These are phyloP conservation scores for Palythoa caribaeorum DNA, from an alignment of 92 coral and sea anemone genomes.

Conservation along the genomic window DNA sequence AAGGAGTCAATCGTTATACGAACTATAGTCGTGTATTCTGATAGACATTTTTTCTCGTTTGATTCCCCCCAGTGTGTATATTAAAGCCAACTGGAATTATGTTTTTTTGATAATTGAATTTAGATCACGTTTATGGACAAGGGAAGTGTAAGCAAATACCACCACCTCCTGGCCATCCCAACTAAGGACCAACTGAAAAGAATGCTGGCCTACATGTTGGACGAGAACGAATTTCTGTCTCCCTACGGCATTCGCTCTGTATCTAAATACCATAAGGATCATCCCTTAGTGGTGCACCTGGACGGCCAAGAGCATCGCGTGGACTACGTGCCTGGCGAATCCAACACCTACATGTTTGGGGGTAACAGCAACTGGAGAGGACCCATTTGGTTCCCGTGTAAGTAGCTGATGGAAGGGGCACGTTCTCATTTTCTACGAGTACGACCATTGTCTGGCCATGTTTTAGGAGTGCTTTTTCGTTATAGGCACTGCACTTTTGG, in stretches of 20 bases:
- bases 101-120: neutral
- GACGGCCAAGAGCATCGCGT: constrained; percentile 82
- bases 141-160: constrained; percentile 75
- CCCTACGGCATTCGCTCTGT: constrained; percentile 97
- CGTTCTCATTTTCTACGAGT: too few relatives aligned
- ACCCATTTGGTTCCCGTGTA: constrained; percentile 97
- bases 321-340: constrained; percentile 95
- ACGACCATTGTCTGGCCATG: too few relatives aligned
- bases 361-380: constrained; percentile 99
- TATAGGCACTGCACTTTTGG: too few relatives aligned
- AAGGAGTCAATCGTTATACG: too few relatives aligned
- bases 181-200: constrained; percentile 89
- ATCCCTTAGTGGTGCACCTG: constrained; percentile 77
- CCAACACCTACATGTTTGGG: constrained; percentile 93
- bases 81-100: neutral
- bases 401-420: constrained; percentile 28
- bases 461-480: too few relatives aligned
- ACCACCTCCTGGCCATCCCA: constrained; percentile 93
- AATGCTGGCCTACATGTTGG: constrained; percentile 86
- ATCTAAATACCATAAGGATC: constrained; percentile 89
- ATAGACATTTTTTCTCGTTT: too few relatives aligned
- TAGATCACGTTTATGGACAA: constrained; percentile 89
- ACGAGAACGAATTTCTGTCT: constrained; percentile 93
- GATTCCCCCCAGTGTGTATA: too few relatives aligned
- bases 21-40: too few relatives aligned